Conservation (phyloP, 2,113 vertebrate genomes). For the Ptilorrhoa leucosticta region DNA sequence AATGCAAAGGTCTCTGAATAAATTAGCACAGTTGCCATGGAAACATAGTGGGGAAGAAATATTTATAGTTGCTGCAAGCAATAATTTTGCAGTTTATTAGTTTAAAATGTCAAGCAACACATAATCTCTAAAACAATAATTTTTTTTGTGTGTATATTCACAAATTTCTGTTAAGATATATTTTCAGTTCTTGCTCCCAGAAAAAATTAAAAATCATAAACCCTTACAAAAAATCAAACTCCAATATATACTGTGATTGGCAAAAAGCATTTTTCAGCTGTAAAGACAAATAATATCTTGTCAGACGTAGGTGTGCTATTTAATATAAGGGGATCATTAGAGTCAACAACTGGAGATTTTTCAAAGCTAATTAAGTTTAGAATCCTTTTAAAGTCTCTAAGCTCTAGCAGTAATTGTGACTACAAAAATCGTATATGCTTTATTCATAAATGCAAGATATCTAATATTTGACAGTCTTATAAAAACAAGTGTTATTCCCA, state of each 20-base stretch:
- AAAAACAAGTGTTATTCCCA: neutral
- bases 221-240: neutral
- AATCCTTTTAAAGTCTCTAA: neutral
- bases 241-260: neutral
- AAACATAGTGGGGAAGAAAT: slow-evolving; percentile 65
- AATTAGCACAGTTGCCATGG: slow-evolving; percentile 64
- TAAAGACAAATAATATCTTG: neutral
- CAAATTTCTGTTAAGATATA: neutral
- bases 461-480: neutral
- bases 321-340: neutral
- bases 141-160: neutral
- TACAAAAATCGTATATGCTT: neutral
- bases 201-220: neutral
- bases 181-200: neutral
- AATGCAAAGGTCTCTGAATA: slow-evolving; percentile 62
- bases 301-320: neutral
- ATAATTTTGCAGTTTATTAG: slow-evolving; percentile 58
- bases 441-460: neutral
- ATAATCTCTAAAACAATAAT: slow-evolving; percentile 12
- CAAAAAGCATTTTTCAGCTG: neutral
- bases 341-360: neutral
- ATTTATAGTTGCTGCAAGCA: slow-evolving; percentile 67
- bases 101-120: slow-evolving; percentile 60
- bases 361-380: neutral
- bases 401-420: neutral